These are phyloP conservation scores for Pteria penguin DNA, from an alignment of 2,888 invertebrate genomes.

Conservation along the genomic window DNA sequence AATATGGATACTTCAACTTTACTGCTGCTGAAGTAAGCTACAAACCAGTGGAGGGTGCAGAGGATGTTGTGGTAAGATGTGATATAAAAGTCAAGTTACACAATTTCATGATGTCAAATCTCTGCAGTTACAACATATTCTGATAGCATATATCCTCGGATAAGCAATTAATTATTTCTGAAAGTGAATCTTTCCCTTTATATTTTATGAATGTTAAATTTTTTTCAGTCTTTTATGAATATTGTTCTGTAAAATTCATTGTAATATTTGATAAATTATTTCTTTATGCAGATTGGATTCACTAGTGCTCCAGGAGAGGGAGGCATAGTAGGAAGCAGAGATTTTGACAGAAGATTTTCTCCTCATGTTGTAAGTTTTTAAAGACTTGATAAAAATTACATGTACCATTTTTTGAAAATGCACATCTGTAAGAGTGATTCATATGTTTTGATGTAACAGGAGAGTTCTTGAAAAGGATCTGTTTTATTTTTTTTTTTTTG, in stretches of 20 bases:
- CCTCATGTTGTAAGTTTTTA: slow-evolving; percentile 89
- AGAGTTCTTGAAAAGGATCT: background rate
- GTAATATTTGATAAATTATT: too few relatives aligned
- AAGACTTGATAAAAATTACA: too few relatives aligned
- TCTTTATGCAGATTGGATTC: slow-evolving; percentile 85
- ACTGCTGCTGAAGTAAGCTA: slow-evolving; percentile 96
- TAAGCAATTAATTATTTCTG: too few relatives aligned
- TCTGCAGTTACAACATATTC: too few relatives aligned
- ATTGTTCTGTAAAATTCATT: too few relatives aligned
- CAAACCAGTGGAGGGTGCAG: slow-evolving; percentile 87
- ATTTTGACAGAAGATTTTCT: slow-evolving; percentile 97
- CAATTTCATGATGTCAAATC: too few relatives aligned
- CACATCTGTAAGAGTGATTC: background rate
- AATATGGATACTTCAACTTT: slow-evolving; percentile 97
- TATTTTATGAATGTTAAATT: too few relatives aligned
- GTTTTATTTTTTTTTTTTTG: background rate
- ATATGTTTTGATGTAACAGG: background rate
- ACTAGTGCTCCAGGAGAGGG: slow-evolving; percentile 97
- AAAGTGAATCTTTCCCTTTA: too few relatives aligned
- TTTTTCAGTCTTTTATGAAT: too few relatives aligned
- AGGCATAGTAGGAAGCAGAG: slow-evolving; percentile 93
- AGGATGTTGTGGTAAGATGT: slow-evolving; percentile 83
- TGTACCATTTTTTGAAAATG: too few relatives aligned
- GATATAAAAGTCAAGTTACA: too few relatives aligned
- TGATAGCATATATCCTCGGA: too few relatives aligned